phyloP scores from a whole-genome alignment of 2,797 vertebrate genomes.

The Hoplostethus atlanticus region DNA sequence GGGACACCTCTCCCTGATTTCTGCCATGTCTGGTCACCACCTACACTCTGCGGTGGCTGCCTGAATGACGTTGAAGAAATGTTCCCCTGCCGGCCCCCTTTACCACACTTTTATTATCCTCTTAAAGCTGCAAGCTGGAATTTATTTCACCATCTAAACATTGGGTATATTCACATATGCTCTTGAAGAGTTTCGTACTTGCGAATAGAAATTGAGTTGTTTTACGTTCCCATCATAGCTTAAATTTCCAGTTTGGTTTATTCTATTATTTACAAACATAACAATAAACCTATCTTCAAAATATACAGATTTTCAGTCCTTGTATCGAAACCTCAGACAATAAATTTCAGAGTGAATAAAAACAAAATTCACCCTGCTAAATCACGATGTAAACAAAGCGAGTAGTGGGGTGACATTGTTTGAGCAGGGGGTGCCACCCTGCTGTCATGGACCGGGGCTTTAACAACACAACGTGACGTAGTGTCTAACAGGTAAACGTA shows the following conservation, averaged over 20 bases:
- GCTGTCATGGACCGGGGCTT: constrained; percentile 48
- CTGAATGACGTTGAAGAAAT: constrained; percentile 36
- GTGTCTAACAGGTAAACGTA: constrained; percentile 52
- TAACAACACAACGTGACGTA: constrained; percentile 54
- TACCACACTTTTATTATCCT: constrained; percentile 48
- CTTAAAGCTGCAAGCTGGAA: constrained; percentile 21
- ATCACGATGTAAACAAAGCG: constrained; percentile 9
- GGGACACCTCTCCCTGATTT: constrained; percentile 73
- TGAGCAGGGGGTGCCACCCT: constrained; percentile 48
- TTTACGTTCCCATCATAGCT: neutral
- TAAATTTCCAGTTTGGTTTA: neutral
- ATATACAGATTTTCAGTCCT: neutral
- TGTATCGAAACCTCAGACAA: neutral
- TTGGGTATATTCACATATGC: constrained; percentile 13
- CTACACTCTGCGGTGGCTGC: constrained; percentile 54
- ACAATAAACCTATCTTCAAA: neutral
- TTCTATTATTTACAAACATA: neutral
- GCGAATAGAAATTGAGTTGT: neutral
- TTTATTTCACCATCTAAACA: neutral
- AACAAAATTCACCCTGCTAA: constrained; percentile 24
- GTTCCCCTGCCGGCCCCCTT: constrained; percentile 26
- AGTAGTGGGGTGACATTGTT: constrained; percentile 50
- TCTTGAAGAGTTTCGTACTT: too few relatives aligned
- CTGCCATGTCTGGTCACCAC: constrained; percentile 60
- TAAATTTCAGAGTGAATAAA: neutral